Base-by-base conservation (phyloP, 2,113 vertebrate genomes). In the Microtus ochrogaster region DNA sequence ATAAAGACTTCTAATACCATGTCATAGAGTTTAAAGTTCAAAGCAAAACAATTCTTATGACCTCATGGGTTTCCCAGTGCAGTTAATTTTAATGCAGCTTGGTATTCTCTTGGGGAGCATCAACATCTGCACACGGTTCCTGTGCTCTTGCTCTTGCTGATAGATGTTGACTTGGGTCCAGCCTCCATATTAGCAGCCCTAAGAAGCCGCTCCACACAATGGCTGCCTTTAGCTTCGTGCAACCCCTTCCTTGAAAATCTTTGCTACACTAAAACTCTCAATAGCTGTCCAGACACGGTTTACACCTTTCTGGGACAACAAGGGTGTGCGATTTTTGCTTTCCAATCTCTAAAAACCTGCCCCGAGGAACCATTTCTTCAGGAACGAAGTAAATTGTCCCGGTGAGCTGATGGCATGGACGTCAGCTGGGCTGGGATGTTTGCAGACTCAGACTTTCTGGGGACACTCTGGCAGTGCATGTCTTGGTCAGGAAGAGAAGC, bases 401-500 rank as follows among this genome's bases (percentile, higher is more conserved):
- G 30, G 66, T 17, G 39, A 83, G 36, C 14, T 89, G 86, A 86
- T 39, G 44, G 22, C 24, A 39, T 89, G 92, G 86, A 12, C 73
- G 61, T 66, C 16, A 14, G 30, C 66, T 30, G n/a, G 30, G 77
- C 88, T 52, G 55, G 58, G 76, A 39, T 16, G 17, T 92, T 92
- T 77, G 39, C 41, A 58, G 14, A 83, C 95, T 83, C 66, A 89
- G 70, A 39, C 52, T 92, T 93, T 89, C 89, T 94, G 65, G 49
- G 24, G 90, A 92, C 72, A 30, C 8, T 36, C 85, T 95, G 96
- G 95, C 92, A 92, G 30, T 3, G 17, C 1, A 49, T 4, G 39
- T 82, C 39, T 90, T 85, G 68, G 28, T 95, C 93, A 89, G 96
- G 90, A 96, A 97, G 77, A 74, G 44, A 39, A 95, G 61, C 88